Evolutionary conservation across 2,888 invertebrate species (phyloP).

Genomic region (Spilarctia lutea): DNA sequence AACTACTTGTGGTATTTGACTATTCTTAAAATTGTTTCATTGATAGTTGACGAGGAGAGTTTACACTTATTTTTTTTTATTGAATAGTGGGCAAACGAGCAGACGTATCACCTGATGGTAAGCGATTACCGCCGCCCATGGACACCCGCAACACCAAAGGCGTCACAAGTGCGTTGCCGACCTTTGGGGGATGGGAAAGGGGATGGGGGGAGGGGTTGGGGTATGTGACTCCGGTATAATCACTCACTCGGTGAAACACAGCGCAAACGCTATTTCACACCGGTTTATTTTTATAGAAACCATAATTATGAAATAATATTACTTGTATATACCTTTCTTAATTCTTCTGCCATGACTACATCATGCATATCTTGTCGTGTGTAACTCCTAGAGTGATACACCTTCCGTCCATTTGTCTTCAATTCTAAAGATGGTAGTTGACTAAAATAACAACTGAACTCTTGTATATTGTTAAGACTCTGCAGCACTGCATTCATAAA

Average conservation of each 20-base stretch:
- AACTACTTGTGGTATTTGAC: too few relatives aligned
- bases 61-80: background rate
- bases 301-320: background rate
- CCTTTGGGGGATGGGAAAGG: too few relatives aligned
- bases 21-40: background rate
- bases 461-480: slow-evolving; percentile 93
- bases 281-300: background rate
- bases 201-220: too few relatives aligned
- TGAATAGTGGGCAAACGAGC: too few relatives aligned
- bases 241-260: too few relatives aligned
- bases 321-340: slow-evolving; percentile 86
- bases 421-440: slow-evolving; percentile 91
- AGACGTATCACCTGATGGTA: too few relatives aligned
- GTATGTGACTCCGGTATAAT: too few relatives aligned
- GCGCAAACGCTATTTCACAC: too few relatives aligned
- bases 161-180: too few relatives aligned
- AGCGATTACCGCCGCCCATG: too few relatives aligned
- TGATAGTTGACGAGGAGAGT: too few relatives aligned
- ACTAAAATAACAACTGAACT: slow-evolving; percentile 93
- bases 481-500: slow-evolving; percentile 95
- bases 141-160: too few relatives aligned
- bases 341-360: slow-evolving; percentile 92
- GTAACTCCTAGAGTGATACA: slow-evolving; percentile 87
- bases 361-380: slow-evolving; percentile 89
- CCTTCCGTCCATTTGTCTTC: slow-evolving; percentile 86